A percentile compares a stretch with the other conserved stretches of the same genome.
These are phyloP conservation scores for Cremastobaeus sp. DNA, from an alignment of 2,888 invertebrate species.

Conservation along the genomic window DNA sequence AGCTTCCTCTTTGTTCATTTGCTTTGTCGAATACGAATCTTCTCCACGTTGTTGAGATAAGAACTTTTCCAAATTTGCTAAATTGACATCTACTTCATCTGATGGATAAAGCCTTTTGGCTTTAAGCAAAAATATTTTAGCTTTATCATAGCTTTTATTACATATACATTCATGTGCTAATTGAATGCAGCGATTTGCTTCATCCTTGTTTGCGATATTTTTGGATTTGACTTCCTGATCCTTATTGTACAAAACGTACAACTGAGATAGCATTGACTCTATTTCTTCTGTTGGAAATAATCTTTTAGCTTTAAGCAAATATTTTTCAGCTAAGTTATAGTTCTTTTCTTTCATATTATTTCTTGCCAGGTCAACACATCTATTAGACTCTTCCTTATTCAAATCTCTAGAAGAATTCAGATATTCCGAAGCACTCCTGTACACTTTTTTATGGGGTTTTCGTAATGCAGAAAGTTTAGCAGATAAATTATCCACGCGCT, in stretches of 20 bases:
- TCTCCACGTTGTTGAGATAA: neutral
- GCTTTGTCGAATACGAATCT: neutral
- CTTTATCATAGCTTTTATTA: constrained; percentile 89
- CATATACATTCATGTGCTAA: constrained; percentile 87
- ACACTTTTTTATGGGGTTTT: neutral
- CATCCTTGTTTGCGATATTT: constrained; percentile 80
- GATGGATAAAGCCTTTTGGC: constrained; percentile 82
- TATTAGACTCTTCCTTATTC: constrained; percentile 93
- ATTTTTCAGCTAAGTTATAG: constrained; percentile 91
- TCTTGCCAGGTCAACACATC: constrained; percentile 92
- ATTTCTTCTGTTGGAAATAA: constrained; percentile 1
- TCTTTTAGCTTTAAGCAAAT: constrained; percentile 90
- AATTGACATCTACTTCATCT: constrained; percentile 85
- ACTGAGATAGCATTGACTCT: neutral
- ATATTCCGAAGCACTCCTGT: neutral
- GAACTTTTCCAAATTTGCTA: neutral
- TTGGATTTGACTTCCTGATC: neutral
- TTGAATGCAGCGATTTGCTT: constrained; percentile 92
- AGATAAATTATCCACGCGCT: neutral
- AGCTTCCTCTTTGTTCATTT: constrained; percentile 80
- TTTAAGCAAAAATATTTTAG: constrained; percentile 91
- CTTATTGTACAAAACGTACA: constrained; percentile 8
- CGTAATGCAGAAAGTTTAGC: neutral
- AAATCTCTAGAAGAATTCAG: neutral
- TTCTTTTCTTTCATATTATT: constrained; percentile 86